phyloP scores from a whole-genome alignment of 2,888 invertebrate species.

The Mechanitis messenoides region DNA sequence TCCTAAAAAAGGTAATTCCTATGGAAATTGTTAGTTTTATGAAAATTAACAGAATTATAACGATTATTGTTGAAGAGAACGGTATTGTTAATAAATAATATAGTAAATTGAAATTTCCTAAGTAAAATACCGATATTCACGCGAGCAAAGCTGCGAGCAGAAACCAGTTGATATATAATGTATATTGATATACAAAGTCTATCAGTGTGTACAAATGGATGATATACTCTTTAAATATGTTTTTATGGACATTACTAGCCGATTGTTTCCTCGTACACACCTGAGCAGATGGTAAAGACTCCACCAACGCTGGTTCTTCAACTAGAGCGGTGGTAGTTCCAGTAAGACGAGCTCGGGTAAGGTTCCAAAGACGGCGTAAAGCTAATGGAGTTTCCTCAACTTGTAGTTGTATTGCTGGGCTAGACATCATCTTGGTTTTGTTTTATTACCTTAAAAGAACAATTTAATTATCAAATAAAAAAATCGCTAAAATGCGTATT shows the following conservation, averaged over 20 bases:
- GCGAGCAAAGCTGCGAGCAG: too few relatives aligned
- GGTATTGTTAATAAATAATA: too few relatives aligned
- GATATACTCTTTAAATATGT: neutral
- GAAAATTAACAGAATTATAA: too few relatives aligned
- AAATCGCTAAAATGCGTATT: too few relatives aligned
- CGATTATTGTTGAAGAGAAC: too few relatives aligned
- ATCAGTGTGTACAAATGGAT: too few relatives aligned
- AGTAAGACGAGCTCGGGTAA: slow-evolving; percentile 68
- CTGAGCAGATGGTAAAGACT: slow-evolving; percentile 64
- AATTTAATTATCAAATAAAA: neutral
- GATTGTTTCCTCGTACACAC: slow-evolving; percentile 37
- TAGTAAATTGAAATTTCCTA: too few relatives aligned
- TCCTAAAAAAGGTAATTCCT: too few relatives aligned
- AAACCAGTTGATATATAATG: too few relatives aligned
- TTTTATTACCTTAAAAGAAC: slow-evolving; percentile 12
- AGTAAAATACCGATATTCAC: too few relatives aligned
- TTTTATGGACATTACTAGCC: neutral
- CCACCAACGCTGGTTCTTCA: slow-evolving; percentile 60
- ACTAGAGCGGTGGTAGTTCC: slow-evolving; percentile 65
- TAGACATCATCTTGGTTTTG: slow-evolving; percentile 58
- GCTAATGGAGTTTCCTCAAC: slow-evolving; percentile 70
- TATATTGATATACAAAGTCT: too few relatives aligned
- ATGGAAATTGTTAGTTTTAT: too few relatives aligned
- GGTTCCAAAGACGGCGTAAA: slow-evolving; percentile 70
- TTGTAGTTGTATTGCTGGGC: slow-evolving; percentile 76